phyloP scores from a whole-genome alignment of 2,888 invertebrate genomes.

The Nematopogon swammerdamellus region DNA sequence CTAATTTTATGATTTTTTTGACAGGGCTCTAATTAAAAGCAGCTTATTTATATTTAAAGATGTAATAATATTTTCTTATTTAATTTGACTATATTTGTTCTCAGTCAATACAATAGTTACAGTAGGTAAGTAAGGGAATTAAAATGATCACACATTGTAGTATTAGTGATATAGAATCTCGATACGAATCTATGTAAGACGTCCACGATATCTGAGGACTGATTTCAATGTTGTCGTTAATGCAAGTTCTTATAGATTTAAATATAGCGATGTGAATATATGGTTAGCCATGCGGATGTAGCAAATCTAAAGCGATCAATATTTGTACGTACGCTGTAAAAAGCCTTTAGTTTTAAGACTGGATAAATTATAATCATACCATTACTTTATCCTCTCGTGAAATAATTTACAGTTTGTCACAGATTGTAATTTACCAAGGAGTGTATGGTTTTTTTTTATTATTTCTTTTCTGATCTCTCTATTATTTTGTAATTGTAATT shows the following conservation, averaged over 20 bases:
- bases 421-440: too few species aligned
- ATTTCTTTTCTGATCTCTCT: too few species aligned
- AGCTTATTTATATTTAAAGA: background rate
- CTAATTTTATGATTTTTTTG: background rate
- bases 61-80: background rate
- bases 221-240: background rate
- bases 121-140: too few species aligned
- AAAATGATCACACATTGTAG: background rate
- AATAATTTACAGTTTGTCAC: too few species aligned
- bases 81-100: background rate
- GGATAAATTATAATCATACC: too few species aligned
- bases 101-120: too few species aligned
- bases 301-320: background rate
- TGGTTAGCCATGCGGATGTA: background rate
- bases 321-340: background rate
- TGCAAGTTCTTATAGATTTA: too few species aligned
- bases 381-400: too few species aligned
- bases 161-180: background rate
- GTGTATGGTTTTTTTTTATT: too few species aligned
- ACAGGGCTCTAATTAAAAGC: background rate
- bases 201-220: background rate
- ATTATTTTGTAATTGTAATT: too few species aligned
- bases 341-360: background rate
- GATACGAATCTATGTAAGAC: background rate
- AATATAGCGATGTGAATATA: background rate